Evolutionary conservation across 2,888 invertebrate genomes (phyloP).

Genomic region (Heliconius erato): DNA sequence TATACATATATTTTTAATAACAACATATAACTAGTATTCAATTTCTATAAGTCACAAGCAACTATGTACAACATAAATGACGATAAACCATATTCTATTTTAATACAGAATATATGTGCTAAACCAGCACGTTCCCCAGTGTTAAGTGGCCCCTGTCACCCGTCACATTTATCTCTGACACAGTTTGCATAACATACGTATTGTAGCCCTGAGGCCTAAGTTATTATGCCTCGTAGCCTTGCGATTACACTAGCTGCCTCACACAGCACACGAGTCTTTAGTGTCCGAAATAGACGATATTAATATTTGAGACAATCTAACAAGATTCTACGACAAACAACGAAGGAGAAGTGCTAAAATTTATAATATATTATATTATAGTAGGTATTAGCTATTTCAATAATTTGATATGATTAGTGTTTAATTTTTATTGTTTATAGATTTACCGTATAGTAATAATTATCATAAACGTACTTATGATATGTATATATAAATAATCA

Average conservation of each 20-base stretch:
- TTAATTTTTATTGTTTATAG: too few relatives aligned
- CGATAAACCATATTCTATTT: neutral
- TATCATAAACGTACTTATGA: too few relatives aligned
- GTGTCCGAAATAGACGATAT: constrained; percentile 2
- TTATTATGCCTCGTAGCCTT: constrained; percentile 25
- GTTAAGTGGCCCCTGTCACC: constrained; percentile 31
- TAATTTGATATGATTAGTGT: too few relatives aligned
- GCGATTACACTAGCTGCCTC: constrained; percentile 20
- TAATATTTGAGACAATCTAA: neutral
- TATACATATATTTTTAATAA: neutral
- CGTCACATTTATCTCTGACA: constrained; percentile 31
- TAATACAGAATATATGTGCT: constrained; percentile 17
- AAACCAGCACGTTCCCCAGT: constrained; percentile 15
- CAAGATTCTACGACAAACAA: neutral
- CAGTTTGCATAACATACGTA: constrained; percentile 30
- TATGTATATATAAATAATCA: too few relatives aligned
- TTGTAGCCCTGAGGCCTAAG: constrained; percentile 30
- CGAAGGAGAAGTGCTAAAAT: too few relatives aligned
- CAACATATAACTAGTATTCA: neutral
- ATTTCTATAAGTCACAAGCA: neutral
- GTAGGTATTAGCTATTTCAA: too few relatives aligned
- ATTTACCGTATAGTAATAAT: too few relatives aligned
- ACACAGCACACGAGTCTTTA: constrained; percentile 16
- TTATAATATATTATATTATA: too few relatives aligned
- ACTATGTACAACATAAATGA: neutral